A percentile compares a stretch with the other conserved stretches of the same genome.
phyloP scores from a whole-genome alignment of 1,140 invertebrate species.

The Bombus polaris region DNA sequence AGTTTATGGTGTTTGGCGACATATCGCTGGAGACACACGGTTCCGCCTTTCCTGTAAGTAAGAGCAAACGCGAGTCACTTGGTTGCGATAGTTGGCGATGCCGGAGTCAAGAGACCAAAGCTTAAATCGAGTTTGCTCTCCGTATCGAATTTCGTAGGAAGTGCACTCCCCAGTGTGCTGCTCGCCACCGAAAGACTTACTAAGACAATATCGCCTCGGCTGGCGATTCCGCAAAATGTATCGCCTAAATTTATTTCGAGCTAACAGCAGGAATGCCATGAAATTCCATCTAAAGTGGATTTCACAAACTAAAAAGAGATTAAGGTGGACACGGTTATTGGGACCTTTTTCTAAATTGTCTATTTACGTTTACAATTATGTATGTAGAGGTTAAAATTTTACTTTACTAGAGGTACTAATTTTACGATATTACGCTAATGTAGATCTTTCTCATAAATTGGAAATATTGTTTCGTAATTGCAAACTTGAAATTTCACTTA shows the following conservation, averaged over 20 bases:
- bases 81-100: constrained; percentile 46
- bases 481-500: not conserved
- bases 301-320: not conserved
- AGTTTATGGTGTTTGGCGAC: constrained; percentile 13
- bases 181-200: constrained; percentile 51
- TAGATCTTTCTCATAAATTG: not conserved
- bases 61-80: constrained; percentile 47
- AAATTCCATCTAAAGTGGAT: constrained; percentile 1
- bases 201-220: constrained; percentile 54
- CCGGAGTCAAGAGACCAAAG: constrained; percentile 57
- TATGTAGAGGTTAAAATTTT: not conserved
- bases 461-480: not conserved
- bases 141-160: constrained; percentile 66
- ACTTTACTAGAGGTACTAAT: not conserved
- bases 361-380: not conserved
- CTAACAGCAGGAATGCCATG: not conserved
- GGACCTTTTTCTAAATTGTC: too few species aligned
- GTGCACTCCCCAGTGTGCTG: constrained; percentile 55
- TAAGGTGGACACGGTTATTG: not conserved
- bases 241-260: constrained; percentile 52
- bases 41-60: constrained; percentile 40
- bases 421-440: not conserved
- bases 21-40: constrained; percentile 33
- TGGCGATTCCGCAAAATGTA: constrained; percentile 32
- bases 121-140: constrained; percentile 66